A percentile compares a stretch with the other conserved stretches of the same genome.
These are phyloP conservation scores for Sciurus niger DNA, from an alignment of 2,113 vertebrate genomes.

Conservation along the genomic window DNA sequence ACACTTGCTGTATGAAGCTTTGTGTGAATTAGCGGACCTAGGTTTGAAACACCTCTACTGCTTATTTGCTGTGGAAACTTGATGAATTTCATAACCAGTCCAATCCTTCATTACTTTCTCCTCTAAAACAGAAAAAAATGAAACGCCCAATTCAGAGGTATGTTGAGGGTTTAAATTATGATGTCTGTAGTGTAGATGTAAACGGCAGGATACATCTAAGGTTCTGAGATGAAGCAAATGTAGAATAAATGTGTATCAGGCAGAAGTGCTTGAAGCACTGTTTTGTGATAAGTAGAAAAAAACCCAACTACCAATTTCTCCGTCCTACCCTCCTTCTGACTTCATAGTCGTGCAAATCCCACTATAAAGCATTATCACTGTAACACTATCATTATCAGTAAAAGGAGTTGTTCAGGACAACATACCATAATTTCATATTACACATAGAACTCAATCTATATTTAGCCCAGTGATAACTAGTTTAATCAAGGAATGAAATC, in stretches of 20 bases:
- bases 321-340: background rate
- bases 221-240: background rate
- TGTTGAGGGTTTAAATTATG: background rate
- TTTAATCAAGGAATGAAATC: background rate
- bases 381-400: background rate
- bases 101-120: background rate
- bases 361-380: background rate
- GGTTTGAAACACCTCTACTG: background rate
- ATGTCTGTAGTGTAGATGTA: background rate
- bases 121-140: background rate
- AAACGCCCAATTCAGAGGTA: background rate
- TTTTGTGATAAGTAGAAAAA: background rate
- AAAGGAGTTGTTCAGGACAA: background rate
- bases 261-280: background rate
- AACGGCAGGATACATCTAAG: background rate
- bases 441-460: background rate
- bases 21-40: background rate
- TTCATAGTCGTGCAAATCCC: background rate
- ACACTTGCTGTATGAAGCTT: background rate
- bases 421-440: background rate
- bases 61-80: background rate
- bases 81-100: background rate
- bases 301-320: background rate
- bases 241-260: background rate
- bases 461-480: conserved; percentile 15